Base-by-base conservation (phyloP, 92 coral and sea anemone species). In the Pocillopora grandis region DNA sequence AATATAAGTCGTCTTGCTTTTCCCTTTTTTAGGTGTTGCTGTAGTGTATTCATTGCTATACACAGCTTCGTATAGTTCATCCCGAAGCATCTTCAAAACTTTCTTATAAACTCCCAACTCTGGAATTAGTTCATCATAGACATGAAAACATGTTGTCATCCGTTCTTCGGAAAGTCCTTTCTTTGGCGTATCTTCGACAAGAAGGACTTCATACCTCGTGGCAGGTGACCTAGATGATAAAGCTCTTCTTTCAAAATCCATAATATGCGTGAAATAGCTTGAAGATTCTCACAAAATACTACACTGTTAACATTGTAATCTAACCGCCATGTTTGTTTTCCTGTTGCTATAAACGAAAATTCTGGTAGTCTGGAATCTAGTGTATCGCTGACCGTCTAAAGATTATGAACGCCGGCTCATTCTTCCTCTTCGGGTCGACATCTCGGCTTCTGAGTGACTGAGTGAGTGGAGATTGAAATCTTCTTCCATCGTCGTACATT, bases 11-110 rank as follows among this genome's bases (percentile, higher is more conserved):
- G 91, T 89, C 77, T 85, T 94, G 74, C 68, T 87, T 71, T 58
- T 68, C 36, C 89, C 89, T 31, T 84, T 89, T 66, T 89, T 89
- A 14, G 98, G 95, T 3, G 93, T 92, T 31, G 85, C 64, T 11
- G 95, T 90, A 18, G 99, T 97, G 74, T 97, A 97, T 55, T 97
- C 97, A 68, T 87, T 84, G 66, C 99, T 97, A 66, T 90, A 94
- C n/a, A 97, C 97, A 14, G 98, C 97, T 12, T 93, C 91, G 93
- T 97, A 97, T 7, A 94, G 80, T 66, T 97, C 95, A 58, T 92
- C 98, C 59, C 99, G 94, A 6, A 97, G 88, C 94, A 94, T 91
- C 61, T 84, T 84, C 84, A 97, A 88, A 71, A 97, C 88, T 67
- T 90, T 93, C 37, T 94, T 95, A 65, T 97, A 94, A 23, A 94